A percentile compares a stretch with the other conserved stretches of the same genome.
phyloP scores from a whole-genome alignment of 2,113 vertebrate species.

The Ceyx cyanopectus region DNA sequence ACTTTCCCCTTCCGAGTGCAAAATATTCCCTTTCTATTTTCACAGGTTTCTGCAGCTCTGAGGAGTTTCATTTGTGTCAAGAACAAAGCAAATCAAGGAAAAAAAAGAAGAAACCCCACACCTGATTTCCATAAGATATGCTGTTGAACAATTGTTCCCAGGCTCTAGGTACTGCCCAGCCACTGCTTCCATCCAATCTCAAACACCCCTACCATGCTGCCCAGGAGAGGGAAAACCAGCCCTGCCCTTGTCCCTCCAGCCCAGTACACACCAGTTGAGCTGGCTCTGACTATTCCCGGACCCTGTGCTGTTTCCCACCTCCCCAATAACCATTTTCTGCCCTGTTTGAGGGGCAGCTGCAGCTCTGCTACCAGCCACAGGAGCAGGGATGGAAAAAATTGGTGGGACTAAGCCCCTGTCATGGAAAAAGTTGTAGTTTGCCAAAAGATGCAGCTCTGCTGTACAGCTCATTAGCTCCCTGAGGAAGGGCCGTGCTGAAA shows the following conservation, averaged over 20 bases:
- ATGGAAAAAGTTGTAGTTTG: background rate
- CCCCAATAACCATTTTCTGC: background rate
- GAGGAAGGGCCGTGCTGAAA: background rate
- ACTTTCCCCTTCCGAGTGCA: background rate
- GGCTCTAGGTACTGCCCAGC: background rate
- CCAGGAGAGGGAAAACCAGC: background rate
- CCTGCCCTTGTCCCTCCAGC: background rate
- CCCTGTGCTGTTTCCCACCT: too few species aligned
- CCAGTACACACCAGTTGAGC: fast-evolving
- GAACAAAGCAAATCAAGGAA: background rate
- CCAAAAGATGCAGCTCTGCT: background rate
- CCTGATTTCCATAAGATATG: background rate
- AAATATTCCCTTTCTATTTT: background rate
- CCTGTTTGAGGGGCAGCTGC: fast-evolving
- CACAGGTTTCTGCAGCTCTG: background rate
- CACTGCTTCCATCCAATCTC: background rate
- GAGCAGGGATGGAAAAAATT: background rate
- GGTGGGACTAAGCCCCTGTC: background rate
- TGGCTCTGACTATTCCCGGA: background rate
- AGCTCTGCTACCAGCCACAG: background rate
- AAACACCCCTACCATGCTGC: background rate
- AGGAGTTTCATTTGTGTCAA: too few species aligned
- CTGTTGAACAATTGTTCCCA: background rate
- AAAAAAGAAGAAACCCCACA: too few species aligned
- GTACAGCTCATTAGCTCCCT: background rate